These are phyloP conservation scores for Cetoscarus ocellatus DNA, from an alignment of 2,797 vertebrate species.

Conservation along the genomic window DNA sequence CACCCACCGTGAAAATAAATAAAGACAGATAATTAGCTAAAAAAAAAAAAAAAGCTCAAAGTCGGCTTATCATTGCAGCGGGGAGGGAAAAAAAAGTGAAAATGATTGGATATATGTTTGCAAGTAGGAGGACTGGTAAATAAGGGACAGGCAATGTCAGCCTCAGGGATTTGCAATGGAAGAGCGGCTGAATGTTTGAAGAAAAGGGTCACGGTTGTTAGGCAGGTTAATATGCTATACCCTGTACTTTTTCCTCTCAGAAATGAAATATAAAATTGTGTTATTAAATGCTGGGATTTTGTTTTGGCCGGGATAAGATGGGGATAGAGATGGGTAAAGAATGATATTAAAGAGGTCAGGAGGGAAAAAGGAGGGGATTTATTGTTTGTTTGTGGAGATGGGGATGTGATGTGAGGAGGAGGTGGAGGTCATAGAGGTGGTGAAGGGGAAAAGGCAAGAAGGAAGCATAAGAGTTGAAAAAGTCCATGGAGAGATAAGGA, in stretches of 20 bases:
- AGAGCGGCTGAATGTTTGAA: conserved; percentile 26
- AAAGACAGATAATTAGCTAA: conserved; percentile 47
- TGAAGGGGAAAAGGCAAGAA: conserved; percentile 30
- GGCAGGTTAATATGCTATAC: conserved; percentile 28
- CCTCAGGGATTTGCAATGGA: conserved; percentile 33
- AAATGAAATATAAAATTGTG: conserved; percentile 17
- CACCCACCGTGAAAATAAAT: conserved; percentile 43
- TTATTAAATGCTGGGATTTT: conserved; percentile 42
- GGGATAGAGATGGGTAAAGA: conserved; percentile 24
- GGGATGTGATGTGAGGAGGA: conserved; percentile 8
- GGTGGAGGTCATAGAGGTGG: conserved; percentile 18
- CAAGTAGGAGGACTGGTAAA: conserved; percentile 24
- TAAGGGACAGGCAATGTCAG: conserved; percentile 39
- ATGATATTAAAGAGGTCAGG: conserved; percentile 60
- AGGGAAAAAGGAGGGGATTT: conserved; percentile 3
- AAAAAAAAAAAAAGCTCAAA: conserved; percentile 33
- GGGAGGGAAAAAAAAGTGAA: conserved; percentile 17
- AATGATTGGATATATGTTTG: conserved; percentile 42
- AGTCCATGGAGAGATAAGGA: conserved; percentile 62
- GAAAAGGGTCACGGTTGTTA: conserved; percentile 29
- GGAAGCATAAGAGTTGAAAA: conserved; percentile 53
- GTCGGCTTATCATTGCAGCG: conserved; percentile 35
- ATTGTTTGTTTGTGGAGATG: conserved; percentile 44
- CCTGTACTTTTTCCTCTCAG: not conserved
- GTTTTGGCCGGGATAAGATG: conserved; percentile 5